Evolutionary conservation across 2,888 invertebrate species (phyloP).

Genomic region (Drosophila testacea): DNA sequence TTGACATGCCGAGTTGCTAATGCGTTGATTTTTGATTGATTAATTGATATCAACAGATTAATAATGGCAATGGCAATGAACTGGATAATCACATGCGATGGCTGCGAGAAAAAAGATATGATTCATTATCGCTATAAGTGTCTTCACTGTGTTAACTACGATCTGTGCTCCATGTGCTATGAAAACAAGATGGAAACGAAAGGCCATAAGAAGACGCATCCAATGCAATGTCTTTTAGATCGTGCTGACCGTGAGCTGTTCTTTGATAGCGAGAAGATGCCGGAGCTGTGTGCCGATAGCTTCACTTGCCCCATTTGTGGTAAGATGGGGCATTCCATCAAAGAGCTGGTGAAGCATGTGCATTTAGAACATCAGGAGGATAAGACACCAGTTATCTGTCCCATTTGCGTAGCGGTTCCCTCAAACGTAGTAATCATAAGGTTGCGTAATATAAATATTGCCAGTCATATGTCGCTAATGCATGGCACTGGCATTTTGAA

Average conservation of each 20-base stretch:
- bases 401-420: slow-evolving; percentile 50
- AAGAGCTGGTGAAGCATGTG: slow-evolving; percentile 34
- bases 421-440: neutral
- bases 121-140: slow-evolving; percentile 54
- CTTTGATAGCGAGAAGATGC: slow-evolving; percentile 48
- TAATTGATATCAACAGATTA: neutral
- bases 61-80: slow-evolving; percentile 25
- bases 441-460: slow-evolving; percentile 15
- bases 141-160: slow-evolving; percentile 52
- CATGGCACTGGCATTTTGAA: slow-evolving; percentile 34
- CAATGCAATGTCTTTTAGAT: slow-evolving; percentile 62
- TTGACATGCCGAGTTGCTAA: too few species aligned
- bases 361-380: slow-evolving; percentile 28
- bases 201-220: slow-evolving; percentile 40
- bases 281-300: slow-evolving; percentile 55
- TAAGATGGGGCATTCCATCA: slow-evolving; percentile 30
- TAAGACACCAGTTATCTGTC: slow-evolving; percentile 49
- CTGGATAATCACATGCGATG: slow-evolving; percentile 44
- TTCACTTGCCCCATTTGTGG: slow-evolving; percentile 62
- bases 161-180: slow-evolving; percentile 52
- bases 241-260: slow-evolving; percentile 34
- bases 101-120: slow-evolving; percentile 36
- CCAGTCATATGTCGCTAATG: slow-evolving; percentile 27
- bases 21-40: neutral
- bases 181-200: slow-evolving; percentile 30